Evolutionary conservation across 2,888 invertebrate species (phyloP), one percentile per base, ranked within the genome.

Genomic region (Hedychridium roseum): DNA sequence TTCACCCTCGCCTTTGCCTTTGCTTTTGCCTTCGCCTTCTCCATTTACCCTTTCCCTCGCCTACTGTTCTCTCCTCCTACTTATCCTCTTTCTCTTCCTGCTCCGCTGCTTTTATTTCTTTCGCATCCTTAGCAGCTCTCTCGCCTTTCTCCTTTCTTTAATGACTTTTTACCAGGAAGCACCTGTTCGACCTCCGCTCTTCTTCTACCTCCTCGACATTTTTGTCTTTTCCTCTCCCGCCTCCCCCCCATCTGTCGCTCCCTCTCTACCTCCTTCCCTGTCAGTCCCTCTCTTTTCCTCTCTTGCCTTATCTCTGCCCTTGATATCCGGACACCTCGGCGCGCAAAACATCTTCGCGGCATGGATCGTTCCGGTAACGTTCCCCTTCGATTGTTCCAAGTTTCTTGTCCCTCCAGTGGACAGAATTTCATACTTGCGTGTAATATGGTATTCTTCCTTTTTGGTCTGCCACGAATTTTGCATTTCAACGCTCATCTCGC

Each of bases 131-230:
- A 26, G 41, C 30, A 36, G 38, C 46, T 50, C 56, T 54, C 46
- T 21, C 51, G 2, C 26, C 18, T n/a, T 20, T 11, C 18, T 9
- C 30, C 23, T 20, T 37, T 21, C 31, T 41, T 23, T 18, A 7
- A 26, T 15, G 2, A 41, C 30, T 41, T 36, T 11, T 9, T 44
- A 55, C 39, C 43, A 45, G 36, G 40, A 36, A 59, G 61, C 61
- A 60, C 65, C 65, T 60, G 61, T 63, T 65, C 51, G 47, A 47
- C 42, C 46, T 44, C 46, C 43, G 44, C 49, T 53, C 43, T 54
- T n/a, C n/a, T n/a, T n/a, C n/a, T n/a, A n/a, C n/a, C n/a, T n/a
- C n/a, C n/a, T n/a, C n/a, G n/a, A n/a, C n/a, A n/a, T n/a, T n/a
- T n/a, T n/a, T n/a, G n/a, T n/a, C n/a, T n/a, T n/a, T n/a, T n/a